Evolutionary conservation across 2,888 invertebrate species (phyloP).

Genomic region (Drosophila neonasuta): DNA sequence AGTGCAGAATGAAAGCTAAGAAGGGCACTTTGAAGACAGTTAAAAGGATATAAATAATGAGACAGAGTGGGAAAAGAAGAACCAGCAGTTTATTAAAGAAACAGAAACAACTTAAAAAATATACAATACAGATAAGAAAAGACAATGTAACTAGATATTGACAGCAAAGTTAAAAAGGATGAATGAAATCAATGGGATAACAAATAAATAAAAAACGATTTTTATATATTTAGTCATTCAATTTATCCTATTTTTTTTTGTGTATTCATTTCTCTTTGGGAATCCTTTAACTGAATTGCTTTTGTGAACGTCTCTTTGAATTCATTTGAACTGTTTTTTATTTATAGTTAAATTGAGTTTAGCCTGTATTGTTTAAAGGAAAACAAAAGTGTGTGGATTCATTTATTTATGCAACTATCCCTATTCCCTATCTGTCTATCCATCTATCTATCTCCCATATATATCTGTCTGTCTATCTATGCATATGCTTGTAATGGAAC

Average conservation of each 20-base stretch:
- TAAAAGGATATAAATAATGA: conserved; percentile 1
- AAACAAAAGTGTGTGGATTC: conserved; percentile 1
- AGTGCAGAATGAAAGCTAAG: neutral
- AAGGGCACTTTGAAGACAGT: neutral
- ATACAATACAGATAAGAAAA: neutral
- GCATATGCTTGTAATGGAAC: conserved; percentile 26
- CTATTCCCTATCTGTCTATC: neutral
- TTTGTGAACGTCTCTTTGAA: neutral
- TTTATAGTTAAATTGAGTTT: neutral
- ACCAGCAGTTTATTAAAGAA: neutral
- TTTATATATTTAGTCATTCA: neutral
- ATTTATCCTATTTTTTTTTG: neutral
- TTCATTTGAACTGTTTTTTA: neutral
- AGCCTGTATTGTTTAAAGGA: conserved; percentile 1
- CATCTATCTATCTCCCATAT: neutral
- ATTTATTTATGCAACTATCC: neutral
- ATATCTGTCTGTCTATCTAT: neutral
- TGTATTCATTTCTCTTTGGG: neutral
- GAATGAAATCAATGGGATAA: neutral
- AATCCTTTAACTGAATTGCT: neutral
- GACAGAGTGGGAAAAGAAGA: neutral
- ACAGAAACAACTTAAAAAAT: neutral
- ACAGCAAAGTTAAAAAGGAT: neutral
- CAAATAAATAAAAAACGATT: conserved; percentile 4
- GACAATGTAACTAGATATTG: conserved; percentile 9